Conservation (phyloP, 2,888 invertebrate species). For the Lymantria dispar region DNA sequence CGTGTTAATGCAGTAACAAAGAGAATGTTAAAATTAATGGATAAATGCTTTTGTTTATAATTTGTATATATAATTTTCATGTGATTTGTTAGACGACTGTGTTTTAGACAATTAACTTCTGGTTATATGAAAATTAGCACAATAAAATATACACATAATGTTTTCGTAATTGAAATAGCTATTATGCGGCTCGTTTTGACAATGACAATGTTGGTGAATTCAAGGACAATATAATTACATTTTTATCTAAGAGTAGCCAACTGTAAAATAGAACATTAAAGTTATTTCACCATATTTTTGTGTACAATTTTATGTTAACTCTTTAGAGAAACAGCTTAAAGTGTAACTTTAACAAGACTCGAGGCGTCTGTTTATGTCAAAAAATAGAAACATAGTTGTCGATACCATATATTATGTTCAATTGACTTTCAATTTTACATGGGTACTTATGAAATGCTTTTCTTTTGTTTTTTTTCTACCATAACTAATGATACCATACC, state of each 20-base stretch:
- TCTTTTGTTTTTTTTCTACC: no score
- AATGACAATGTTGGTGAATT: slow-evolving; percentile 12
- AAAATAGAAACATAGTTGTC: no score
- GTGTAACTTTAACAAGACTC: no score
- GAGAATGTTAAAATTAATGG: no score
- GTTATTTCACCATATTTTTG: neutral
- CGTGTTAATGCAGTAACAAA: no score
- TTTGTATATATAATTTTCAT: neutral
- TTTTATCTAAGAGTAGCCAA: neutral
- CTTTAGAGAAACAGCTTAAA: no score
- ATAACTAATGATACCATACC: no score
- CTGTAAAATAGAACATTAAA: neutral
- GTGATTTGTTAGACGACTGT: neutral
- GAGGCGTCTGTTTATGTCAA: no score
- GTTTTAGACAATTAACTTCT: slow-evolving; percentile 11
- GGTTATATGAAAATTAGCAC: slow-evolving; percentile 14
- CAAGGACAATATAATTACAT: slow-evolving; percentile 16
- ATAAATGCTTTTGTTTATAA: neutral
- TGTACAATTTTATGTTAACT: neutral
- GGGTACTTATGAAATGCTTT: no score
- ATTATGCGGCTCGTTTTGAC: slow-evolving; percentile 3
- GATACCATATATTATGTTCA: no score
- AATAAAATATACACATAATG: slow-evolving; percentile 1
- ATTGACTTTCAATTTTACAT: no score
- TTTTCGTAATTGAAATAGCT: slow-evolving; percentile 12